Evolutionary conservation across 2,888 invertebrate species (phyloP).

Genomic region (Acanthosoma haemorrhoidale): DNA sequence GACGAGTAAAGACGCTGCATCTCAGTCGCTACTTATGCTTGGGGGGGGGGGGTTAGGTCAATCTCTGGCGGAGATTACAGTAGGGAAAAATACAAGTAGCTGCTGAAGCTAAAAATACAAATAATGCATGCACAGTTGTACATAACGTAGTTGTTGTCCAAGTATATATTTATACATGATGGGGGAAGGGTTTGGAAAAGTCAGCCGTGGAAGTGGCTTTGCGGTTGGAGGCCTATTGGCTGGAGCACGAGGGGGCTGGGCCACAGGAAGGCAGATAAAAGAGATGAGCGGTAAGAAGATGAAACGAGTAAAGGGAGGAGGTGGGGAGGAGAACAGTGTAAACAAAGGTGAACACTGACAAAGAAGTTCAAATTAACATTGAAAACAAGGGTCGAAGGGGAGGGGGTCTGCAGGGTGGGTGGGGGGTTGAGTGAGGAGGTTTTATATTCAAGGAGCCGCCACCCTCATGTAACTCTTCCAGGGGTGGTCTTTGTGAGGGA

Average conservation of each 20-base stretch:
- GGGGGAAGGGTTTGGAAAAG: no score
- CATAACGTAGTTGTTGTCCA: no score
- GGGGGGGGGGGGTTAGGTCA: no score
- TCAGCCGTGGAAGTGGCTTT: no score
- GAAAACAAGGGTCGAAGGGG: constrained; percentile 3
- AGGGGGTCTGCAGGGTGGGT: not conserved
- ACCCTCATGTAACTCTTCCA: constrained; percentile 17
- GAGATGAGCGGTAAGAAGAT: not conserved
- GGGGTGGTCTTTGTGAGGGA: not conserved
- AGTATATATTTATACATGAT: no score
- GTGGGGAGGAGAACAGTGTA: constrained; percentile 7
- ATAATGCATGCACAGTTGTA: no score
- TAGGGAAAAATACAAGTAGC: no score
- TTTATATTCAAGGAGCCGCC: constrained; percentile 3
- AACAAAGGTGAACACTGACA: constrained; percentile 21
- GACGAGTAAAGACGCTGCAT: no score
- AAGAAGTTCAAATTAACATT: constrained; percentile 25
- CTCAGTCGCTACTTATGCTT: no score
- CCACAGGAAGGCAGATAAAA: not conserved
- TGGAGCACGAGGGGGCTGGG: not conserved
- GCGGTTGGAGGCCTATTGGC: constrained; percentile 8
- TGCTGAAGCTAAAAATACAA: no score
- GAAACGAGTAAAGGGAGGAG: not conserved
- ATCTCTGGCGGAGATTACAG: no score
- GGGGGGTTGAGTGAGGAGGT: not conserved